phyloP scores from a whole-genome alignment of 2,888 invertebrate species.

The Lagria hirta region DNA sequence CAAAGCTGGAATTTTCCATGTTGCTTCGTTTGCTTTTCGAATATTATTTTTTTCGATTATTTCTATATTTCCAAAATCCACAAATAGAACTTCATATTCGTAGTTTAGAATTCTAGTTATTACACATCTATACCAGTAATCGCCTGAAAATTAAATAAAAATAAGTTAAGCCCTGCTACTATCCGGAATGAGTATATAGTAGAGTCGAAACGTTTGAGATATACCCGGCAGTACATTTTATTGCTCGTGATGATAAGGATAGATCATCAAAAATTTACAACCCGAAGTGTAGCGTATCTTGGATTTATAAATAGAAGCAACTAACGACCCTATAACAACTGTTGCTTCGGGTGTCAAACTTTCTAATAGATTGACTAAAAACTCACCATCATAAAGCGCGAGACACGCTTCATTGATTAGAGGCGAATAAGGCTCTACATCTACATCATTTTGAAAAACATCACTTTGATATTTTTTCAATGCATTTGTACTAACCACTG shows the following conservation, averaged over 20 bases:
- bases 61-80: conserved; percentile 15
- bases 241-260: too few species aligned
- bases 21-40: conserved; percentile 3
- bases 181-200: too few species aligned
- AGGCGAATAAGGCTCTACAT: conserved; percentile 1
- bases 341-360: not conserved
- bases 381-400: conserved; percentile 3
- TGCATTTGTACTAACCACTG: conserved; percentile 2
- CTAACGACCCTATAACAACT: not conserved
- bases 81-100: conserved; percentile 10
- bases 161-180: not conserved
- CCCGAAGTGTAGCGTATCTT: too few species aligned
- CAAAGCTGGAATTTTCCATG: conserved; percentile 4
- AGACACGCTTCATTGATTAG: conserved; percentile 4
- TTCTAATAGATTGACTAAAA: too few species aligned
- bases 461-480: conserved; percentile 2
- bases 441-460: conserved; percentile 3
- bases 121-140: conserved; percentile 14
- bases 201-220: too few species aligned
- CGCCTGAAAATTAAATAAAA: conserved; percentile 4
- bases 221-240: too few species aligned
- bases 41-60: conserved; percentile 2
- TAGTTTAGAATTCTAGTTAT: conserved; percentile 1
- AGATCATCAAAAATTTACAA: not conserved
- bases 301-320: too few species aligned